phyloP scores from a whole-genome alignment of 2,888 invertebrate species.

The Spodoptera littoralis region DNA sequence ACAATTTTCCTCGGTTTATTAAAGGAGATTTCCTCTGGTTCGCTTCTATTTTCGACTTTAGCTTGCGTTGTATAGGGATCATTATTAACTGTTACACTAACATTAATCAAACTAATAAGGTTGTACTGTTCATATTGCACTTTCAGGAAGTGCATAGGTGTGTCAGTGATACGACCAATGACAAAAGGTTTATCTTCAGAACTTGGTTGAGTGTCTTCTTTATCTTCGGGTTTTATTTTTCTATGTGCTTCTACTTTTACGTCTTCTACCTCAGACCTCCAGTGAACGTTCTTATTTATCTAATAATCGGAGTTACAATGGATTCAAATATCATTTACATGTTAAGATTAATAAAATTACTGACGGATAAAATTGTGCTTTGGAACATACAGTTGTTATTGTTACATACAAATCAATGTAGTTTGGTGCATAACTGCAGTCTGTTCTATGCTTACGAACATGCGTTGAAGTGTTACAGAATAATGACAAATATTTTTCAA shows the following conservation, averaged over 20 bases:
- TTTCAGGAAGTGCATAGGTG: conserved; percentile 37
- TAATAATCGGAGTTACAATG: conserved; percentile 4
- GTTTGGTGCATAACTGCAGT: background rate
- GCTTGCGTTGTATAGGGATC: conserved; percentile 14
- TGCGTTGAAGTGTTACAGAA: background rate
- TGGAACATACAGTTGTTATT: conserved; percentile 33
- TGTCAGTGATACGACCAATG: conserved; percentile 7
- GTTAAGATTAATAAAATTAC: conserved; percentile 25
- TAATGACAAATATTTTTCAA: background rate
- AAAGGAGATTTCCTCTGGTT: conserved; percentile 18
- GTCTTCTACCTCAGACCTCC: conserved; percentile 3
- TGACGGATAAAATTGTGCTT: conserved; percentile 19
- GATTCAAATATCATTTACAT: conserved; percentile 35
- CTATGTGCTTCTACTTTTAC: background rate
- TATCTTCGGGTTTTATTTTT: background rate
- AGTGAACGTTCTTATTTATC: background rate
- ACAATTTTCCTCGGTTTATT: conserved; percentile 9
- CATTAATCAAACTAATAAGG: conserved; percentile 7
- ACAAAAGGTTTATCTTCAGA: background rate
- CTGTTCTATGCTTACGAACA: background rate
- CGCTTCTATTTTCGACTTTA: conserved; percentile 10
- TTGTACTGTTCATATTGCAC: conserved; percentile 29
- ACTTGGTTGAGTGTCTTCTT: conserved; percentile 20
- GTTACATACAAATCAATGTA: background rate
- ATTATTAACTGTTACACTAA: conserved; percentile 13